phyloP scores from a whole-genome alignment of 1,140 invertebrate species.

The Sycobia sp. region DNA sequence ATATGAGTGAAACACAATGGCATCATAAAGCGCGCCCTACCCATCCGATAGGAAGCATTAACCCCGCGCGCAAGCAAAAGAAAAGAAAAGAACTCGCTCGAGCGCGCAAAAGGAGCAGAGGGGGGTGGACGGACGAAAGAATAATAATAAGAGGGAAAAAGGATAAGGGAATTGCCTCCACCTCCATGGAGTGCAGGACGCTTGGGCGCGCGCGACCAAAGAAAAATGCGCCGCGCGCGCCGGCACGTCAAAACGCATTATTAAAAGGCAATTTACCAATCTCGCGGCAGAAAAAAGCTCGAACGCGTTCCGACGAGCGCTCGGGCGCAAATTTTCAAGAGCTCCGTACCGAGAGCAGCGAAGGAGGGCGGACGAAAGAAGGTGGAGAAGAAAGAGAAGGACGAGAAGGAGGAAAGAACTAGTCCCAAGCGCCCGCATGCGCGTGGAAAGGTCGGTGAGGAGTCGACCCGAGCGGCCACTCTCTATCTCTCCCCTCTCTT shows the following conservation, averaged over 20 bases:
- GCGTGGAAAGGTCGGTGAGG: slow-evolving; percentile 10
- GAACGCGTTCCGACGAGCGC: neutral
- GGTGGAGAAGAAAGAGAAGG: slow-evolving; percentile 3
- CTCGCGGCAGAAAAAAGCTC: slow-evolving; percentile 22
- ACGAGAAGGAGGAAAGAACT: neutral
- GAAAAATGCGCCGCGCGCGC: too few relatives aligned
- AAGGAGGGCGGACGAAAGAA: neutral
- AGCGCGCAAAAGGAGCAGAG: too few relatives aligned
- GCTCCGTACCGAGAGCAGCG: neutral
- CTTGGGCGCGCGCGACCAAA: slow-evolving; percentile 7
- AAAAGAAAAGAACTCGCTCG: neutral
- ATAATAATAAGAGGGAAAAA: too few relatives aligned
- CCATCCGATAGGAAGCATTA: neutral
- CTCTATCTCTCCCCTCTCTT: too few relatives aligned
- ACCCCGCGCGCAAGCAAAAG: neutral
- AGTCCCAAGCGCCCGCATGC: neutral
- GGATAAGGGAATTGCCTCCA: too few relatives aligned
- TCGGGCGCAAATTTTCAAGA: slow-evolving; percentile 29
- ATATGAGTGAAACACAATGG: neutral
- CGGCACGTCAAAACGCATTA: slow-evolving; percentile 26
- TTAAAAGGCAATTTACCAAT: slow-evolving; percentile 36
- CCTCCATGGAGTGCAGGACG: too few relatives aligned
- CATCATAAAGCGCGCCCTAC: neutral
- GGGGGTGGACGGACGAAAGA: too few relatives aligned
- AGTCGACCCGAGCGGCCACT: slow-evolving; percentile 3